These are phyloP conservation scores for Sebastes miniatus DNA, from an alignment of 2,797 vertebrate genomes.

Conservation along the genomic window DNA sequence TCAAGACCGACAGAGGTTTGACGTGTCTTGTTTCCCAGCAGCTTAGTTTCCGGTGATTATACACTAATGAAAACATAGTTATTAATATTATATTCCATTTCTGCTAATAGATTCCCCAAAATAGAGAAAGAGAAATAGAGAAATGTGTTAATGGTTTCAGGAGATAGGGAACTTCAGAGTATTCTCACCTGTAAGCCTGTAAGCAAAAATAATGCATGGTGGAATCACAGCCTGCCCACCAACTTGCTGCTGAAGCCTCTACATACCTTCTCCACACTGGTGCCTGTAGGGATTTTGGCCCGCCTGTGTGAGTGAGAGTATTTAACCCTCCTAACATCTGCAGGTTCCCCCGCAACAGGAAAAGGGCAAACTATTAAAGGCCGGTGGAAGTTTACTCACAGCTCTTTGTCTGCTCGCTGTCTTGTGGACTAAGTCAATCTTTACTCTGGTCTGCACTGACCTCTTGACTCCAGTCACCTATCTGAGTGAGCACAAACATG, in stretches of 20 bases:
- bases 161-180: background rate
- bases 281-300: constrained; percentile 25
- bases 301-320: constrained; percentile 50
- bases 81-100: no score
- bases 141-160: background rate
- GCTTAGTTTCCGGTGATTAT: no score
- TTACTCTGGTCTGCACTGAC: constrained; percentile 75
- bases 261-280: constrained; percentile 14
- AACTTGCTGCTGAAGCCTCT: background rate
- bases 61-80: no score
- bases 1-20: no score
- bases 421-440: constrained; percentile 82
- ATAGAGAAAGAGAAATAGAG: background rate
- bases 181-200: background rate
- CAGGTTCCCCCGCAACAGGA: constrained; percentile 62
- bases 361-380: constrained; percentile 78
- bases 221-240: constrained; percentile 1
- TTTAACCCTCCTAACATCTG: constrained; percentile 74
- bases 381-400: constrained; percentile 78
- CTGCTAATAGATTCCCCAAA: no score
- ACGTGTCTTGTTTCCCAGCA: no score
- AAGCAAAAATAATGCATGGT: background rate
- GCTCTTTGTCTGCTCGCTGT: constrained; percentile 73
- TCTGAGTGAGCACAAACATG: constrained; percentile 44
- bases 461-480: constrained; percentile 74